Percentiles rank a stretch among this genome's conserved stretches.
These are phyloP conservation scores for Lacanobia oleracea DNA, from an alignment of 2,888 invertebrate genomes.

Conservation along the genomic window DNA sequence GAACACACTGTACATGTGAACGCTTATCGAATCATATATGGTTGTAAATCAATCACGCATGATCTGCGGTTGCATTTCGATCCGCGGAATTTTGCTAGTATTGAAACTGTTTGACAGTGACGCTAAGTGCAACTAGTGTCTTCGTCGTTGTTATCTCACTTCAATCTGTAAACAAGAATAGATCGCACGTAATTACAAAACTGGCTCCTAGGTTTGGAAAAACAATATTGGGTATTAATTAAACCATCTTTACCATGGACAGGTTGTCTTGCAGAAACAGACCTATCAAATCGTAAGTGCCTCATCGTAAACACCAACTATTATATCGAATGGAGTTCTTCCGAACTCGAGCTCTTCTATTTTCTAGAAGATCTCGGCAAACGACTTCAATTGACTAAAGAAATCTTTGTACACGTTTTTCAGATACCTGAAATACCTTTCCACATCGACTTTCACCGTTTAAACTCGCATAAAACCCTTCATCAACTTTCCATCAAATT, in stretches of 20 bases:
- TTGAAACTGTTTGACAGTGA: conserved; percentile 15
- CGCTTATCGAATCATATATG: conserved; percentile 20
- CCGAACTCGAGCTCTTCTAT: neutral
- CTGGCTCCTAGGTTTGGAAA: neutral
- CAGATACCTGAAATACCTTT: conserved; percentile 20
- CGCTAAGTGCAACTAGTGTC: neutral
- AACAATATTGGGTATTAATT: neutral
- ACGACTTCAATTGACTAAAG: conserved; percentile 8
- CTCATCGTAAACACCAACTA: neutral
- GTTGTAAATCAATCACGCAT: conserved; percentile 43
- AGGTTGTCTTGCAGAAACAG: neutral
- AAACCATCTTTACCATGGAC: neutral
- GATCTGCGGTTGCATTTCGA: conserved; percentile 49
- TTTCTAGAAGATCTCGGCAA: conserved; percentile 2
- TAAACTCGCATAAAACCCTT: conserved; percentile 59
- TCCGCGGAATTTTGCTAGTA: conserved; percentile 35
- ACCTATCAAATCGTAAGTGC: neutral
- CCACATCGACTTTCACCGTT: conserved; percentile 50
- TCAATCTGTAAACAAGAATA: neutral
- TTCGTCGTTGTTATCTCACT: neutral
- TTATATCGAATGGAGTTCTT: neutral
- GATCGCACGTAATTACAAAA: neutral
- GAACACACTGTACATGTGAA: neutral
- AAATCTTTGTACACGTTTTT: neutral
- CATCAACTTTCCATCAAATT: conserved; percentile 66